Conservation (phyloP, 2,888 invertebrate genomes). For the Lysandra bellargus region DNA sequence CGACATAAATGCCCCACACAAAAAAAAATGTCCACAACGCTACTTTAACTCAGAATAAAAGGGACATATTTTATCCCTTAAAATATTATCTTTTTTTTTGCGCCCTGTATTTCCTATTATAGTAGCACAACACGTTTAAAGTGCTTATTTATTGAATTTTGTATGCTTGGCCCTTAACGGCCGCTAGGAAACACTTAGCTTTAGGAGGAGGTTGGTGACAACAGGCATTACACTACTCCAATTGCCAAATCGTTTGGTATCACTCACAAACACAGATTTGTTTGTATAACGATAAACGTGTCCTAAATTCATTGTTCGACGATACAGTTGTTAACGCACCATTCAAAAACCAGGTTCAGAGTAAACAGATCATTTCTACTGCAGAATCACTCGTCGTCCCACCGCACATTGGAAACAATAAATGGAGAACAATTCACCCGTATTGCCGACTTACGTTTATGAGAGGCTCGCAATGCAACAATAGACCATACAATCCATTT, state of each 20-base stretch:
- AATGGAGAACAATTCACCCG: not conserved
- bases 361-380: conserved; percentile 13
- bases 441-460: not conserved
- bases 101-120: too few relatives aligned
- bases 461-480: not conserved
- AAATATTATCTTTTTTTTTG: too few relatives aligned
- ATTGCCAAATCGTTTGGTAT: not conserved
- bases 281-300: not conserved
- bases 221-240: too few relatives aligned
- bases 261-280: not conserved
- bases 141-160: too few relatives aligned
- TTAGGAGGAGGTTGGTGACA: too few relatives aligned
- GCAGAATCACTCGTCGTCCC: not conserved
- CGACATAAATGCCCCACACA: too few relatives aligned
- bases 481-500: not conserved
- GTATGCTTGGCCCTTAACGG: too few relatives aligned
- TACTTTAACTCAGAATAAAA: too few relatives aligned
- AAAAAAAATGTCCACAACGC: too few relatives aligned
- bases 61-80: too few relatives aligned
- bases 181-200: too few relatives aligned
- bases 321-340: not conserved
- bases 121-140: too few relatives aligned
- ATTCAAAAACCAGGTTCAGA: not conserved
- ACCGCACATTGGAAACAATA: conserved; percentile 8
- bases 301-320: not conserved